Evolutionary conservation across 1,140 invertebrate species (phyloP).

Genomic region (Drosophila ogumai): DNA sequence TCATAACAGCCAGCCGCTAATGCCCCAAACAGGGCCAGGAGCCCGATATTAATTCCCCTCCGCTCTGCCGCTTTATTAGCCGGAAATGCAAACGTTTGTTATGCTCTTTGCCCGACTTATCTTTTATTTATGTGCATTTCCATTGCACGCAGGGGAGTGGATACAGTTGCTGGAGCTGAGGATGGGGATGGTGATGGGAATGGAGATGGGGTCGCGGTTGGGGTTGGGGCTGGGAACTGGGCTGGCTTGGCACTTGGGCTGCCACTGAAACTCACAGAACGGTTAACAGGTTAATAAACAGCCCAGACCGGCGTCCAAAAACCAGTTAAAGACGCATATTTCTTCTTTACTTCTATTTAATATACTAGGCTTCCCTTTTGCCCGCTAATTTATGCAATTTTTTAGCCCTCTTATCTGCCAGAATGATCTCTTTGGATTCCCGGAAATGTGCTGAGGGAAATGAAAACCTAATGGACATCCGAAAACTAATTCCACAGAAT

Average conservation of each 20-base stretch:
- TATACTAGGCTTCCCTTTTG: slow-evolving; percentile 34
- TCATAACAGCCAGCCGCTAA: slow-evolving; percentile 63
- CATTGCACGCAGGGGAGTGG: slow-evolving; percentile 26
- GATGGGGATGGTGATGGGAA: background rate
- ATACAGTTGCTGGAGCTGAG: slow-evolving; percentile 2
- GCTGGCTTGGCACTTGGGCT: slow-evolving; percentile 2
- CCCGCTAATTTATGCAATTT: slow-evolving; percentile 41
- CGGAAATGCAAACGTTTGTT: slow-evolving; percentile 81
- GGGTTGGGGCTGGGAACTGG: slow-evolving; percentile 2
- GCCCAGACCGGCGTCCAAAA: slow-evolving; percentile 18
- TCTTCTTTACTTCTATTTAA: slow-evolving; percentile 34
- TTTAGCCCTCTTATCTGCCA: slow-evolving; percentile 17
- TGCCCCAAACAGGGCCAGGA: slow-evolving; percentile 36
- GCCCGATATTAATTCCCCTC: slow-evolving; percentile 42
- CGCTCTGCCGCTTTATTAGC: slow-evolving; percentile 65
- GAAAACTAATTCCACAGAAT: slow-evolving; percentile 6
- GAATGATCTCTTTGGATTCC: slow-evolving; percentile 12
- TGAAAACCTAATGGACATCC: slow-evolving; percentile 27
- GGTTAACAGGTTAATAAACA: slow-evolving; percentile 54
- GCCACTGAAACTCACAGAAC: slow-evolving; percentile 15
- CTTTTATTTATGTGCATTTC: slow-evolving; percentile 67
- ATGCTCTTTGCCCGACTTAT: slow-evolving; percentile 71
- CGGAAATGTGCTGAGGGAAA: slow-evolving; percentile 18
- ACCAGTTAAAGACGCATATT: slow-evolving; percentile 38
- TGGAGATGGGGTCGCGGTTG: background rate